Conservation (phyloP, 2,113 vertebrate genomes). For the Condylura cristata region DNA sequence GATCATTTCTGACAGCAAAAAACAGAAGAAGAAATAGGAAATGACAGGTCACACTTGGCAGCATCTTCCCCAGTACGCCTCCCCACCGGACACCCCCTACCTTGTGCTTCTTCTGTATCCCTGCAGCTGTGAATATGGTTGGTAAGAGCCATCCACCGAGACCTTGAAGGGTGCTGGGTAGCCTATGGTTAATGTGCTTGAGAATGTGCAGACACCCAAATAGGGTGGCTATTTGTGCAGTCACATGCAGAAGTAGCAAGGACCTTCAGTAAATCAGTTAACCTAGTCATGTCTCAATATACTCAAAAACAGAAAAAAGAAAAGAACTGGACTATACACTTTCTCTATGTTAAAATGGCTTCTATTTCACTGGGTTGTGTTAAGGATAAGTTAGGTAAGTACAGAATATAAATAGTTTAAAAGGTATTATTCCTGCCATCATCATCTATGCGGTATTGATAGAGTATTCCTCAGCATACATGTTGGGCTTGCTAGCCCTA, state of each 20-base stretch:
- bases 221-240: neutral
- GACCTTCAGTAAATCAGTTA: neutral
- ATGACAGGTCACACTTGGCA: neutral
- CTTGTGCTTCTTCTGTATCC: neutral
- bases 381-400: neutral
- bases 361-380: neutral
- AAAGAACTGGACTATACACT: neutral
- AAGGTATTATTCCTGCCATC: neutral
- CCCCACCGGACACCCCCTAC: too few species aligned
- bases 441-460: neutral
- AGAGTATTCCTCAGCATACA: neutral
- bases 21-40: conserved; percentile 46
- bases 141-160: neutral
- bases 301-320: neutral
- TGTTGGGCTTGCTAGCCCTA: neutral
- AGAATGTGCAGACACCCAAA: neutral
- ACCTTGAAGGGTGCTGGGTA: neutral
- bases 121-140: neutral
- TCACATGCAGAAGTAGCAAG: neutral
- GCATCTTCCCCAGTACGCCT: too few species aligned
- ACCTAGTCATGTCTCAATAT: neutral
- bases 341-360: neutral
- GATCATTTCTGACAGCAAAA: conserved; percentile 64
- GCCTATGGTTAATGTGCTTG: neutral
- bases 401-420: neutral